Base-by-base conservation (phyloP, 2,797 vertebrate genomes). In the Thaleichthys pacificus region DNA sequence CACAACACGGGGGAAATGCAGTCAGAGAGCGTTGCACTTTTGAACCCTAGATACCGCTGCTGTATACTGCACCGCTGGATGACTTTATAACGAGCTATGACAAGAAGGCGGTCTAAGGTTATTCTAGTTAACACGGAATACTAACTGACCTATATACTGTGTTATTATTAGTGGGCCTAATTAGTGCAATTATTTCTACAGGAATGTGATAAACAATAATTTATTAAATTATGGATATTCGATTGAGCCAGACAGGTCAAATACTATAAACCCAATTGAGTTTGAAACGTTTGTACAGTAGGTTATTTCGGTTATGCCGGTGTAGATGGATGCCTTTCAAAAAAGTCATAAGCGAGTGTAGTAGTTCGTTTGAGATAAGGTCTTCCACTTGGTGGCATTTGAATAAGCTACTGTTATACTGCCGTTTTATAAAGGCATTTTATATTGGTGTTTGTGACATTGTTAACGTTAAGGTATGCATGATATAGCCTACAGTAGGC, bases 11-110 rank as follows among this genome's bases (percentile, higher is more conserved):
- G 28, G 57, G n/a, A 57, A 3, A 28, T 54, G 26, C 8, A 2
- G 66, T n/a, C 5, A 68, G 51, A 32, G 14, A 8, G 30, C 22
- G 12, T n/a, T 66, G 73, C 62, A 72, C 69, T 69, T 77, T 61
- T 75, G 61, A 76, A 70, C 71, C 28, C 68, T 2, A 42, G 38
- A 42, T 42, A 42, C 8, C 38, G 38, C 9, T 11, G 8, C 38
- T 42, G 38, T 22, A 21, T 35, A 9, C 32, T 26, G 22, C 47
- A 69, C 26, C 74, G 47, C 68, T 28, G 1, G 56, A 19, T 51
- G 5, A 72, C 22, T 24, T 61, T 14, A 69, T 70, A 58, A 72
- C 47, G 42, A 51, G 19, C 15, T 19, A 12, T 70, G 38, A 64
- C 54, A 72, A n/a, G 15, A 26, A 62, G 58, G 68, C 57, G 38